These are phyloP conservation scores for Sternotherus odoratus DNA, from an alignment of 2,797 vertebrate species.

Conservation along the genomic window DNA sequence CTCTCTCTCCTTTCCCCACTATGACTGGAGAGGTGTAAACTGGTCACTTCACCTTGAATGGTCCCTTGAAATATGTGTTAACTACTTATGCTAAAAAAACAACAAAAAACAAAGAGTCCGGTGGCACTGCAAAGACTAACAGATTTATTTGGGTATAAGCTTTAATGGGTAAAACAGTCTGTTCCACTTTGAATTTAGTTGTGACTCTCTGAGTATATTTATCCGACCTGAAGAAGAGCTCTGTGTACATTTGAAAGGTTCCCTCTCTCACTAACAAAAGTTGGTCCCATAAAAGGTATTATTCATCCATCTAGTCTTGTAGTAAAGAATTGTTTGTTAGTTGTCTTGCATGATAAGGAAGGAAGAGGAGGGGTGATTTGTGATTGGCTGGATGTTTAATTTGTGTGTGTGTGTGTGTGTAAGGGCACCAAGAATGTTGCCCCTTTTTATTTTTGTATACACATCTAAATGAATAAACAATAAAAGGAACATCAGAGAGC, in stretches of 20 bases:
- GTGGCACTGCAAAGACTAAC: no score
- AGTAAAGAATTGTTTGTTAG: not conserved
- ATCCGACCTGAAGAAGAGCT: not conserved
- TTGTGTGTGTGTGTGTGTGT: no score
- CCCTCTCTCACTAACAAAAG: not conserved
- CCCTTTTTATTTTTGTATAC: not conserved
- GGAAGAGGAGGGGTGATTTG: not conserved
- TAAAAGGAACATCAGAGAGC: not conserved
- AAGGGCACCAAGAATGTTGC: not conserved
- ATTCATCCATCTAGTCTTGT: not conserved
- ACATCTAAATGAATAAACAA: not conserved
- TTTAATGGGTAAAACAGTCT: not conserved
- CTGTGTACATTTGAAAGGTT: not conserved
- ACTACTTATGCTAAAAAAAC: not conserved
- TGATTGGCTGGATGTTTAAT: no score
- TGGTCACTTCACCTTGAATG: not conserved
- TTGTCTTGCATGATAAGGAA: not conserved
- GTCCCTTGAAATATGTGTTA: not conserved
- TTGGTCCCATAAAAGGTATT: not conserved
- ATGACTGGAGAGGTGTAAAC: not conserved
- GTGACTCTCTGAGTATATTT: not conserved
- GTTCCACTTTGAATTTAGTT: not conserved
- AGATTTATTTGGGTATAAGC: no score
- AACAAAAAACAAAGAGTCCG: no score
- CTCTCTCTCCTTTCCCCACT: not conserved